These are phyloP conservation scores for Spermophilus dauricus DNA, from an alignment of 2,113 vertebrate genomes.

Conservation along the genomic window DNA sequence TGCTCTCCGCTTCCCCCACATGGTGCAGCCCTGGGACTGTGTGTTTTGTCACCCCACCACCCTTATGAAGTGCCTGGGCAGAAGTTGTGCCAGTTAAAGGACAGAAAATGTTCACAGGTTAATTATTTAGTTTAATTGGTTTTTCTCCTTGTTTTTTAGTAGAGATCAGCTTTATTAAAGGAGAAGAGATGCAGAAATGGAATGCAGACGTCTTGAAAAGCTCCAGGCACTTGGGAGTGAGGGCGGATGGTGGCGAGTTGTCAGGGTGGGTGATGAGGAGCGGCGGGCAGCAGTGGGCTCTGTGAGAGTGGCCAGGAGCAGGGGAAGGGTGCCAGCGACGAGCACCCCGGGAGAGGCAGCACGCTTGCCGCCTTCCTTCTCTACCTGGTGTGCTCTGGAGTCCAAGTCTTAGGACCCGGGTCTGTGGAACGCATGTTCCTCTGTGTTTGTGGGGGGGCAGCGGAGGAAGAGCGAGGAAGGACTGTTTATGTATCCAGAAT, in stretches of 20 bases:
- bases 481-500: neutral
- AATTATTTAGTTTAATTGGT: neutral
- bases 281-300: neutral
- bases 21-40: neutral
- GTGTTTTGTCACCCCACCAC: neutral
- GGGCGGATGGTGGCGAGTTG: neutral
- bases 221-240: neutral
- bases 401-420: neutral
- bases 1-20: no score
- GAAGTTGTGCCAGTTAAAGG: neutral
- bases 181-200: neutral
- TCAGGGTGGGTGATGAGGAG: neutral
- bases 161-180: constrained; percentile 23
- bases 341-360: neutral
- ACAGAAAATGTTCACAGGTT: neutral
- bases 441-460: neutral
- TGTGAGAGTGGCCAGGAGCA: neutral
- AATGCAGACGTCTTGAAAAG: neutral
- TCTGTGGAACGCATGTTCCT: neutral
- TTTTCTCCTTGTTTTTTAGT: neutral
- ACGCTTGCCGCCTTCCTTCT: neutral
- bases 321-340: neutral
- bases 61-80: neutral
- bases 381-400: neutral
- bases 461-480: neutral